Conservation (phyloP, 2,888 invertebrate genomes). For the Aricia artaxerxes region DNA sequence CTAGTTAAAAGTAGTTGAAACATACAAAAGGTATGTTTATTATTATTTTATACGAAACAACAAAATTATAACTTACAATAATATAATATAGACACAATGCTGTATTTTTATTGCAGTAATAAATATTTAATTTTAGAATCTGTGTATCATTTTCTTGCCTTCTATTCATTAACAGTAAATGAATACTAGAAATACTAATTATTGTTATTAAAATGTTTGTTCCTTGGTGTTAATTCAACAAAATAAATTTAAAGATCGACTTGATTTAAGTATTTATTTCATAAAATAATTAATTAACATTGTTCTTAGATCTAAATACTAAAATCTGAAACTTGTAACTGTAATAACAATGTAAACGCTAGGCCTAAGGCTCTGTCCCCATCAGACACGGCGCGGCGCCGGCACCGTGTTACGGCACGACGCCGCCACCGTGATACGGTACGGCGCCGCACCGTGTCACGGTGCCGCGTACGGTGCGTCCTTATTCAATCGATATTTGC, state of each 20-base stretch:
- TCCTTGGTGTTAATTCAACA: neutral
- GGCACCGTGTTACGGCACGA: too few species aligned
- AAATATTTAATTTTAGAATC: slow-evolving; percentile 22
- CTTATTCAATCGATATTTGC: too few species aligned
- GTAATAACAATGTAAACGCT: neutral
- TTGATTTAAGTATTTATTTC: neutral
- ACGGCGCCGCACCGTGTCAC: too few species aligned
- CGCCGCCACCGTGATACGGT: too few species aligned
- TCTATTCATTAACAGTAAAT: too few species aligned
- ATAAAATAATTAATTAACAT: neutral
- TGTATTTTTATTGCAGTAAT: slow-evolving; percentile 31
- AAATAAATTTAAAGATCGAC: neutral
- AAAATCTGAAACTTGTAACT: neutral
- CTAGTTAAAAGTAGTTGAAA: slow-evolving; percentile 7
- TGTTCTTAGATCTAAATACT: neutral
- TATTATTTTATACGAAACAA: slow-evolving; percentile 22
- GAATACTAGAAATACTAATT: too few species aligned
- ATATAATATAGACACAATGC: neutral
- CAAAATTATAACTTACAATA: neutral
- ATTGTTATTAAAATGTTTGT: neutral
- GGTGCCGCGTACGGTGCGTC: too few species aligned
- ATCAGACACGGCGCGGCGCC: too few species aligned
- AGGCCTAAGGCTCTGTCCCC: neutral
- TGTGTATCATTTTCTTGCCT: neutral
- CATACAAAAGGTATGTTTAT: slow-evolving; percentile 22